A percentile compares a stretch with the other conserved stretches of the same genome.
phyloP scores from a whole-genome alignment of 2,888 invertebrate species.

The Neoscelio sp. region DNA sequence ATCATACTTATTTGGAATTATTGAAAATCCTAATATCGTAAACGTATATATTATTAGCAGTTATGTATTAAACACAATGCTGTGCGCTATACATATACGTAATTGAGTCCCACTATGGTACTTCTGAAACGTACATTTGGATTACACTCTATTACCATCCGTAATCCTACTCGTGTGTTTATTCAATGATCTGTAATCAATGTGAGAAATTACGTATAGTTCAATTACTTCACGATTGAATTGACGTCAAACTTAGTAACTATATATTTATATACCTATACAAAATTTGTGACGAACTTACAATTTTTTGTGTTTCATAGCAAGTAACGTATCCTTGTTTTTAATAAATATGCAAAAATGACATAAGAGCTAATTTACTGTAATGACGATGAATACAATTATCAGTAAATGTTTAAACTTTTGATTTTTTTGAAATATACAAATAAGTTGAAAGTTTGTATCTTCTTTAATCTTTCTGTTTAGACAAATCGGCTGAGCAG shows the following conservation, averaged over 20 bases:
- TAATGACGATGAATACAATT: no score
- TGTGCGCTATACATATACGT: background rate
- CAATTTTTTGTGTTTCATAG: no score
- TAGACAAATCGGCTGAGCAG: no score
- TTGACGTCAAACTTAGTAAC: background rate
- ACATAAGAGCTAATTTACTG: no score
- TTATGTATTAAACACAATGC: background rate
- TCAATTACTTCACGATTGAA: background rate
- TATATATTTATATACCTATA: no score
- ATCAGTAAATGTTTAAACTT: no score
- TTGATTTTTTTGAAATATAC: no score
- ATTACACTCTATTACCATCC: background rate
- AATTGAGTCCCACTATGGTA: background rate
- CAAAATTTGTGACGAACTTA: no score
- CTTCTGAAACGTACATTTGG: background rate
- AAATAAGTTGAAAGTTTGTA: no score
- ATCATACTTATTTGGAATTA: background rate
- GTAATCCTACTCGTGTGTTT: background rate
- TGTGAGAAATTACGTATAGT: slow-evolving; percentile 3
- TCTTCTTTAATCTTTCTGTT: background rate
- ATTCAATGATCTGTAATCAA: slow-evolving; percentile 2
- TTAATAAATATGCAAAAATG: no score
- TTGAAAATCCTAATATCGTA: background rate
- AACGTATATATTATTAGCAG: background rate
- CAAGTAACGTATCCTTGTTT: no score